Evolutionary conservation across 2,888 invertebrate genomes (phyloP).

Genomic region (Monoplex corrugatus): DNA sequence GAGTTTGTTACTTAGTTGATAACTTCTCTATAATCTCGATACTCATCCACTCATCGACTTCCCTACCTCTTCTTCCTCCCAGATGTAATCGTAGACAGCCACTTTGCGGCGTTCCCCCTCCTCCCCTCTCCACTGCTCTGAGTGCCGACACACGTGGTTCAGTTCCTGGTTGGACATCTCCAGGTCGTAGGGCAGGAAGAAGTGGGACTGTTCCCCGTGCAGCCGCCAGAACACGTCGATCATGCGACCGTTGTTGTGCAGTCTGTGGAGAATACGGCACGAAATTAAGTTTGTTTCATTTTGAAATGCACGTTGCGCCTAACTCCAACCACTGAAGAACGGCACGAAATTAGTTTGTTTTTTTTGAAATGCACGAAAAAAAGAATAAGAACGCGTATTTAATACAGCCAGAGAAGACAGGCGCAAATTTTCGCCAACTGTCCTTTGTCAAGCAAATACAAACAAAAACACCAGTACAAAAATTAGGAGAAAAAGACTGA

Average conservation of each 20-base stretch:
- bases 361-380: no score
- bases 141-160: conserved; percentile 71
- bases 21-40: no score
- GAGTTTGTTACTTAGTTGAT: no score
- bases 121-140: conserved; percentile 80
- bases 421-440: no score
- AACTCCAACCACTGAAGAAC: not conserved
- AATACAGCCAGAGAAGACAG: no score
- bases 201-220: conserved; percentile 75
- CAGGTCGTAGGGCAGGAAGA: conserved; percentile 79
- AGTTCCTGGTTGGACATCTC: conserved; percentile 80
- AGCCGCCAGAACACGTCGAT: conserved; percentile 80
- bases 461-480: no score
- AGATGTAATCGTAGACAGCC: conserved; percentile 79
- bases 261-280: conserved; percentile 59
- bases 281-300: not conserved
- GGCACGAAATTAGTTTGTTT: not conserved
- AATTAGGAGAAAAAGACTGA: no score
- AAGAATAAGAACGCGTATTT: no score
- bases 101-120: conserved; percentile 79
- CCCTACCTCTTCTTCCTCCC: conserved; percentile 79
- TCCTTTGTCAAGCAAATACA: no score
- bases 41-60: not conserved
- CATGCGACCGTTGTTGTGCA: conserved; percentile 81
- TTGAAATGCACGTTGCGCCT: not conserved